phyloP scores from a whole-genome alignment of 2,113 vertebrate species.

The Rhinolophus ferrumequinum region DNA sequence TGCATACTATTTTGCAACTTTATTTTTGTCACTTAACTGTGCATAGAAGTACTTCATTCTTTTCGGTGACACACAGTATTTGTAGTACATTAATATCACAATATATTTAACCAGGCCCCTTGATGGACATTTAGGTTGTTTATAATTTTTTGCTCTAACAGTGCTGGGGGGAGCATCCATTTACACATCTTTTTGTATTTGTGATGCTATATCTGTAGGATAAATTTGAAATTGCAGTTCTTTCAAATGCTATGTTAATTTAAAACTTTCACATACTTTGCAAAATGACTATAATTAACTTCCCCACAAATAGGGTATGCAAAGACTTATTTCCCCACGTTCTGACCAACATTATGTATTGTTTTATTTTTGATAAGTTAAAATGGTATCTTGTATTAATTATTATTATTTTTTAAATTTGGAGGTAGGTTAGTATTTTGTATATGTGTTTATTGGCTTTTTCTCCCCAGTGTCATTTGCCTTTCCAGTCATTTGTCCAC shows the following conservation, averaged over 20 bases:
- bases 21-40: background rate
- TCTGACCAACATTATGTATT: background rate
- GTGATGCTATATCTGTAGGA: background rate
- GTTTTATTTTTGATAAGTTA: background rate
- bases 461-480: background rate
- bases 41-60: background rate
- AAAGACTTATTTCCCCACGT: background rate
- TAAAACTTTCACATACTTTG: conserved; percentile 2
- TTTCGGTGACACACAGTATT: background rate
- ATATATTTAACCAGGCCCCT: background rate
- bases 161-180: background rate
- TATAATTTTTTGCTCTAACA: background rate
- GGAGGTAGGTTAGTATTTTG: background rate
- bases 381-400: background rate
- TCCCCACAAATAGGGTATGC: background rate
- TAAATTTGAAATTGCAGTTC: conserved; percentile 20
- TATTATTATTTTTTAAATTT: background rate
- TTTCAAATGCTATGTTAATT: background rate
- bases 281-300: background rate
- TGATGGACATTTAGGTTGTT: background rate
- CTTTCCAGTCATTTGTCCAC: background rate
- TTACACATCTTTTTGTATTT: background rate
- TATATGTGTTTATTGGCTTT: background rate
- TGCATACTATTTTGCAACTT: background rate
- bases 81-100: background rate